phyloP scores from a whole-genome alignment of 2,797 vertebrate species.

The Pseudomugil tenellus region DNA sequence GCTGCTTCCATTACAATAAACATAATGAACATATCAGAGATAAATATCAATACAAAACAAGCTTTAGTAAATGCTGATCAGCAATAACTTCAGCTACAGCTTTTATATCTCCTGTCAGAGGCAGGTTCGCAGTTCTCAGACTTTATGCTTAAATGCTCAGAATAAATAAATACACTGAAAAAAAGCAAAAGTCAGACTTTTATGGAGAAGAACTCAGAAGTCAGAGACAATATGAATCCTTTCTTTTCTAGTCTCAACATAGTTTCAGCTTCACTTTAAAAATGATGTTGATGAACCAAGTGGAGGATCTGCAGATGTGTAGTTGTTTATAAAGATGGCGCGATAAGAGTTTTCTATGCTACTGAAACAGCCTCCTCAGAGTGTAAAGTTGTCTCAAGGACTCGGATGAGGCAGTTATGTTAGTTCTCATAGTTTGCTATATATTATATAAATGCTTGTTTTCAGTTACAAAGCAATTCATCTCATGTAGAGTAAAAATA shows the following conservation, averaged over 20 bases:
- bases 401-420: neutral
- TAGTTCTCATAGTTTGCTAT: neutral
- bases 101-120: neutral
- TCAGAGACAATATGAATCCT: neutral
- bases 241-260: neutral
- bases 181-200: neutral
- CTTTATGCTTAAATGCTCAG: neutral
- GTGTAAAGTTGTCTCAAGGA: constrained; percentile 55
- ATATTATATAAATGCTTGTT: no score
- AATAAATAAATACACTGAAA: neutral
- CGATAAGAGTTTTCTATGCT: constrained; percentile 52
- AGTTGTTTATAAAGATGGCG: constrained; percentile 22
- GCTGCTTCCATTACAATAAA: neutral
- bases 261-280: constrained; percentile 10
- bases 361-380: no score
- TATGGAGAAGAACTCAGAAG: neutral
- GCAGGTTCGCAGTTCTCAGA: neutral
- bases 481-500: neutral
- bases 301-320: constrained; percentile 15
- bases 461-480: neutral
- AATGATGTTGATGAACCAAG: constrained; percentile 29
- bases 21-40: neutral
- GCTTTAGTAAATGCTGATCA: no score
- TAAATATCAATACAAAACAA: neutral
- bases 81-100: no score